These are phyloP conservation scores for Macrophya annulata DNA, from an alignment of 2,888 invertebrate genomes.

Conservation along the genomic window DNA sequence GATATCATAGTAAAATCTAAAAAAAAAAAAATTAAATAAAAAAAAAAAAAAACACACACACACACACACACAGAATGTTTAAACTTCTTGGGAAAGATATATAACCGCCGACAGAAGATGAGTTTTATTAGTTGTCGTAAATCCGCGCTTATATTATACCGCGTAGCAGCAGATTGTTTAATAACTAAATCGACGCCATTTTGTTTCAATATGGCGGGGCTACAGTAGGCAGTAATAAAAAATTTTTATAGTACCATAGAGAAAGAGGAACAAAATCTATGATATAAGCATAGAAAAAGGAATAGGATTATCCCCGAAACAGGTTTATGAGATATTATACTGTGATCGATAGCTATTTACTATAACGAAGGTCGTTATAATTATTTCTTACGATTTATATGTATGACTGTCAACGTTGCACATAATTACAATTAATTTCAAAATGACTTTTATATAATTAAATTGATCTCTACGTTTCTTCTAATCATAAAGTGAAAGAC, in stretches of 20 bases:
- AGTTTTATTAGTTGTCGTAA: slow-evolving; percentile 29
- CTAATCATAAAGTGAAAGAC: background rate
- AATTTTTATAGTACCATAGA: background rate
- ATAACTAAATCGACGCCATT: slow-evolving; percentile 34
- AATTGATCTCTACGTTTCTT: background rate
- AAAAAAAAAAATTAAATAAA: no score
- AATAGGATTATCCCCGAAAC: background rate
- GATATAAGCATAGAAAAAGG: background rate
- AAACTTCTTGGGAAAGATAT: background rate
- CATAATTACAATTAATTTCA: background rate
- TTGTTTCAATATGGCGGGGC: slow-evolving; percentile 33
- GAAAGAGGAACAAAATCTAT: background rate
- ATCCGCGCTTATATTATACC: slow-evolving; percentile 13
- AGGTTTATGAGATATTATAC: background rate
- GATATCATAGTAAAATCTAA: background rate
- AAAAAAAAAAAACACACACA: background rate
- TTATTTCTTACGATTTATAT: background rate
- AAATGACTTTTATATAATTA: background rate
- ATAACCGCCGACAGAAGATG: slow-evolving; percentile 39
- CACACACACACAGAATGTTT: background rate
- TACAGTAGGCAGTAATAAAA: background rate
- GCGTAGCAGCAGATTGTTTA: slow-evolving; percentile 12
- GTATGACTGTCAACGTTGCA: slow-evolving; percentile 23
- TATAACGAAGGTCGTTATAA: background rate
- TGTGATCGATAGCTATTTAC: background rate